Evolutionary conservation across 2,797 vertebrate species (phyloP).

Genomic region (Tragelaphus eurycerus): DNA sequence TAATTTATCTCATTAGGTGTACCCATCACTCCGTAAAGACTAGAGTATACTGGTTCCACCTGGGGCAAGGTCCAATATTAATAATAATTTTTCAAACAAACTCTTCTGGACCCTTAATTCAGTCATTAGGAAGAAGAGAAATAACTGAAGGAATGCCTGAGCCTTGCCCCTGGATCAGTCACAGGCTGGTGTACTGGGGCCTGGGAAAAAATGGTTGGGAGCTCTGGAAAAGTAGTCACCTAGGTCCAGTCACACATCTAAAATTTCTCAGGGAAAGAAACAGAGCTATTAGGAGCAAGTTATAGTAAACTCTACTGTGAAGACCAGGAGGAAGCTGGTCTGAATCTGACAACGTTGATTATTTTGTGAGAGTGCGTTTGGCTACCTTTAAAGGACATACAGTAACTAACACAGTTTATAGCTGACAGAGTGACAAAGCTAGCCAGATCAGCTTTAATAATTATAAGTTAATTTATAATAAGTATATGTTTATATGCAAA

Average conservation of each 20-base stretch:
- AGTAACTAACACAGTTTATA: not conserved
- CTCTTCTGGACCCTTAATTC: constrained; percentile 57
- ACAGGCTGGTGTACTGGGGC: not conserved
- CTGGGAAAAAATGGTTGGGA: not conserved
- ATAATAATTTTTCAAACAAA: constrained; percentile 69
- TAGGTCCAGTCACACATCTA: not conserved
- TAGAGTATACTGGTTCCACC: constrained; percentile 45
- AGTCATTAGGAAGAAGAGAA: constrained; percentile 45
- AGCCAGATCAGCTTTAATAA: not conserved
- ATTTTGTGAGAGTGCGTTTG: not conserved
- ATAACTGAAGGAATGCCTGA: constrained; percentile 39
- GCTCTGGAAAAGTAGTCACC: not conserved
- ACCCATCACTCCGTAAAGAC: not conserved
- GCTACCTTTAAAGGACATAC: not conserved
- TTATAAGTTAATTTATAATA: not conserved
- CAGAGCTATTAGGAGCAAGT: not conserved
- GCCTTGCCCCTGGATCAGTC: not conserved
- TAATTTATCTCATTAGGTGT: constrained; percentile 66
- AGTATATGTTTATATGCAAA: not conserved
- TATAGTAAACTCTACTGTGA: not conserved
- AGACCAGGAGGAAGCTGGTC: not conserved
- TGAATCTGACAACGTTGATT: not conserved
- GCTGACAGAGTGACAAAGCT: not conserved
- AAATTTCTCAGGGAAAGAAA: not conserved
- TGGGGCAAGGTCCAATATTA: constrained; percentile 65